A percentile compares a stretch with the other conserved stretches of the same genome.
phyloP scores from a whole-genome alignment of 2,888 invertebrate genomes.

The Drosophila birchii region DNA sequence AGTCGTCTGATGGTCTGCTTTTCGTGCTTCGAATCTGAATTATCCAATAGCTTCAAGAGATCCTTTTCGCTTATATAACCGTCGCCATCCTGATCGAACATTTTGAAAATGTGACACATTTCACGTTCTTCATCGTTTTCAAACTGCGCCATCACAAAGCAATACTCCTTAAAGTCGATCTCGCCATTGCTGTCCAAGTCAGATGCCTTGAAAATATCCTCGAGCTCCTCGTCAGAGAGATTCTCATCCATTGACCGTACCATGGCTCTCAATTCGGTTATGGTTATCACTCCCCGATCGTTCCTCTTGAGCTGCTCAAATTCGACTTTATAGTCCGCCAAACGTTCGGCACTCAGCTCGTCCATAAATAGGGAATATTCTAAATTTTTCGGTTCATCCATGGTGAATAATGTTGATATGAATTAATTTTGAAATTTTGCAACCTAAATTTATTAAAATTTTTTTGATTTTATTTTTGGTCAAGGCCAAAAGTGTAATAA shows the following conservation, averaged over 20 bases:
- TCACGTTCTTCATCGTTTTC: slow-evolving; percentile 19
- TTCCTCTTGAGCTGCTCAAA: slow-evolving; percentile 99
- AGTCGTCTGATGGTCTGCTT: background rate
- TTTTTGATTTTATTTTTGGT: background rate
- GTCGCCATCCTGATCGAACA: slow-evolving; percentile 27
- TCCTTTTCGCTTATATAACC: slow-evolving; percentile 19
- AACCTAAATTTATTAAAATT: background rate
- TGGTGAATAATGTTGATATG: background rate
- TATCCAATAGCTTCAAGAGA: slow-evolving; percentile 1
- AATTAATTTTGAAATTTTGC: slow-evolving; percentile 1
- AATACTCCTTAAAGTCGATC: slow-evolving; percentile 36
- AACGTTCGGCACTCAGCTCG: slow-evolving; percentile 98
- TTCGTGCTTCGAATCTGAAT: background rate
- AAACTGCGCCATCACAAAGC: slow-evolving; percentile 8
- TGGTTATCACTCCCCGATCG: slow-evolving; percentile 99
- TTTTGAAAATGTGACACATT: slow-evolving; percentile 11
- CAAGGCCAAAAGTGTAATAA: background rate
- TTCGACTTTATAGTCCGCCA: slow-evolving; percentile 99
- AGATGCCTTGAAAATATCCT: slow-evolving; percentile 99
- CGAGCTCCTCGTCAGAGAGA: slow-evolving; percentile 98
- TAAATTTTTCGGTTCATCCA: background rate
- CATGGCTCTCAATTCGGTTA: slow-evolving; percentile 98
- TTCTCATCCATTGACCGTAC: slow-evolving; percentile 99
- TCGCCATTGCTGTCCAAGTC: slow-evolving; percentile 86
- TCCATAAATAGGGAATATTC: slow-evolving; percentile 83